Evolutionary conservation across 2,888 invertebrate genomes (phyloP).

Genomic region (Lithophane semibrunnea): DNA sequence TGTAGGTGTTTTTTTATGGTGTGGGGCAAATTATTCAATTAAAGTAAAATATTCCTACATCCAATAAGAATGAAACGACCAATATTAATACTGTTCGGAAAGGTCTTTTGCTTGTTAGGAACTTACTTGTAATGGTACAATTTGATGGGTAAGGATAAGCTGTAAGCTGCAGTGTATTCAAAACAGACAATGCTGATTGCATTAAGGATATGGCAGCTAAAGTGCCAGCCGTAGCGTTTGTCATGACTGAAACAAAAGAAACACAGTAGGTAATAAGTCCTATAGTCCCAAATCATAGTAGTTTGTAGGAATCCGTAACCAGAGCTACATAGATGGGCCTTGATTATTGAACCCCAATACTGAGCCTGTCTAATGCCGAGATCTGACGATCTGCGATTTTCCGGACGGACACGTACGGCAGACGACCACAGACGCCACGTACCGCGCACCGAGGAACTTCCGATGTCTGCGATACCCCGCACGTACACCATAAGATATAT

Average conservation of each 20-base stretch:
- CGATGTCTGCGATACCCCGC: no score
- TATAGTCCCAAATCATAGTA: neutral
- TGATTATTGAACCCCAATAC: no score
- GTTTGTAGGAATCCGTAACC: neutral
- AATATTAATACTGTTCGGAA: neutral
- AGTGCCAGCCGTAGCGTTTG: conserved; percentile 32
- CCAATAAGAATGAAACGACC: neutral
- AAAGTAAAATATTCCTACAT: neutral
- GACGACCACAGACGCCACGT: no score
- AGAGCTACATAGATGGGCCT: no score
- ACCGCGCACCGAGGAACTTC: no score
- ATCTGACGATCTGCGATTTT: no score
- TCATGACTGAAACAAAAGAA: conserved; percentile 41
- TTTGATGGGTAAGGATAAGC: neutral
- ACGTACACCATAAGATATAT: no score
- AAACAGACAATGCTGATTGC: conserved; percentile 24
- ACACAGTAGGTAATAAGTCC: neutral
- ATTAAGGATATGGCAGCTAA: conserved; percentile 5
- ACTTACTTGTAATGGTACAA: conserved; percentile 37
- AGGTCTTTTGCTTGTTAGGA: neutral
- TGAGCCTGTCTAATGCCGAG: no score
- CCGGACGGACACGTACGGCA: no score
- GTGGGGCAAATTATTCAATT: neutral
- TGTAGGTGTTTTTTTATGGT: neutral
- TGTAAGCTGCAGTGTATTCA: conserved; percentile 18